A percentile compares a stretch with the other conserved stretches of the same genome.
phyloP scores from a whole-genome alignment of 92 coral and sea anemone genomes.

The Epizoanthus illoricatus region DNA sequence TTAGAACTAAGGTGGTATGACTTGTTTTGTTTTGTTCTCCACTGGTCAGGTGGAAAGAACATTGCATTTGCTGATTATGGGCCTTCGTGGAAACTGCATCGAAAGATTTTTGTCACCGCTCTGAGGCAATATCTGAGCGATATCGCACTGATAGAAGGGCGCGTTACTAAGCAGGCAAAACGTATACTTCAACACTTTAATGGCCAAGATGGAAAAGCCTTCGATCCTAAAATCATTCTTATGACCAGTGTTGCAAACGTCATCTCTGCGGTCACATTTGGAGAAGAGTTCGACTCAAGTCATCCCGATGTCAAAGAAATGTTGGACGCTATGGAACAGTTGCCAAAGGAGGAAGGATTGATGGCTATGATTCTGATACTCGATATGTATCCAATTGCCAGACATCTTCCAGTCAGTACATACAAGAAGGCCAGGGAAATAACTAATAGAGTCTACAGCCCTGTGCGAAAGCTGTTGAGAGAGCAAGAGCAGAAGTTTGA shows the following conservation, averaged over 20 bases:
- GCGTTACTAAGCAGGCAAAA: background rate
- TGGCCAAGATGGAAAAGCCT: conserved; percentile 4
- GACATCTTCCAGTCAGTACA: background rate
- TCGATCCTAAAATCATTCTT: conserved; percentile 1
- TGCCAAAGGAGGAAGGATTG: background rate
- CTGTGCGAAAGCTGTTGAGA: background rate
- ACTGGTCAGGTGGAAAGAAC: background rate
- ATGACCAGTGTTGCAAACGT: background rate
- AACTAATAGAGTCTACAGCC: background rate
- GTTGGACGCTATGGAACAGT: background rate
- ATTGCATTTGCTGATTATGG: conserved; percentile 2
- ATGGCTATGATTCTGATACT: background rate
- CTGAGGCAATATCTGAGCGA: conserved; percentile 2
- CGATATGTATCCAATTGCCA: background rate
- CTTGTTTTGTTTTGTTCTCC: no score
- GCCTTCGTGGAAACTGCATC: conserved; percentile 13
- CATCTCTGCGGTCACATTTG: conserved; percentile 6
- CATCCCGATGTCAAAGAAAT: background rate
- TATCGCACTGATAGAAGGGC: background rate
- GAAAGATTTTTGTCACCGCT: conserved; percentile 14
- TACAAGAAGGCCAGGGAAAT: background rate
- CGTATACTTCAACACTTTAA: background rate
- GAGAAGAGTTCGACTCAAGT: background rate
- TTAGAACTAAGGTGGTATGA: no score
- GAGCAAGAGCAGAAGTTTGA: conserved; percentile 8